phyloP scores from a whole-genome alignment of 2,113 vertebrate genomes.

The Aspidoscelis tigris region DNA sequence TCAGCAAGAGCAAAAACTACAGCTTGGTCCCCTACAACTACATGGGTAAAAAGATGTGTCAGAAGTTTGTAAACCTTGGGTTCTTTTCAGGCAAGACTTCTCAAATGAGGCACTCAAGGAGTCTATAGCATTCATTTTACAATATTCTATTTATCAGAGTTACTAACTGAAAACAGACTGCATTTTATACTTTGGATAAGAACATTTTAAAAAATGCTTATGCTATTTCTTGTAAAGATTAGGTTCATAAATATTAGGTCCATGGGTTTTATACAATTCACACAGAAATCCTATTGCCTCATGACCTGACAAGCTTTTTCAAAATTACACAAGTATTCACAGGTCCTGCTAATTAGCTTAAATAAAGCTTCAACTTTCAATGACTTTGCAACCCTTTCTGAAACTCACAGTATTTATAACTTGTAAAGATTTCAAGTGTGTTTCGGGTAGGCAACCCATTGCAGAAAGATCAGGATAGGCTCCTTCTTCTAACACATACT shows the following conservation, averaged over 20 bases:
- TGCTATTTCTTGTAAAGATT: neutral
- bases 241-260: neutral
- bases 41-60: conserved; percentile 24
- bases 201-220: neutral
- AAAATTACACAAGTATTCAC: too few species aligned
- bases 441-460: conserved; percentile 84
- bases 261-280: too few species aligned
- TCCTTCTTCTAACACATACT: conserved; percentile 94
- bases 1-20: conserved; percentile 27
- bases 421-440: conserved; percentile 82
- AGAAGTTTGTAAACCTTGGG: neutral
- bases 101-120: neutral
- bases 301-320: neutral
- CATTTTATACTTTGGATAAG: too few species aligned
- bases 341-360: neutral
- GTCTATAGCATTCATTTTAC: too few species aligned
- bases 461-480: conserved; percentile 81
- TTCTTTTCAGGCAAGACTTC: neutral
- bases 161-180: conserved; percentile 35
- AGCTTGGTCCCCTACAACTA: neutral
- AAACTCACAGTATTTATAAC: conserved; percentile 86
- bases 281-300: neutral
- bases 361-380: neutral
- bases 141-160: conserved; percentile 15
- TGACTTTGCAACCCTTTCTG: conserved; percentile 17